A percentile compares a stretch with the other conserved stretches of the same genome.
Conservation (phyloP, 1,140 invertebrate genomes). For the Teleogryllus occipitalis region DNA sequence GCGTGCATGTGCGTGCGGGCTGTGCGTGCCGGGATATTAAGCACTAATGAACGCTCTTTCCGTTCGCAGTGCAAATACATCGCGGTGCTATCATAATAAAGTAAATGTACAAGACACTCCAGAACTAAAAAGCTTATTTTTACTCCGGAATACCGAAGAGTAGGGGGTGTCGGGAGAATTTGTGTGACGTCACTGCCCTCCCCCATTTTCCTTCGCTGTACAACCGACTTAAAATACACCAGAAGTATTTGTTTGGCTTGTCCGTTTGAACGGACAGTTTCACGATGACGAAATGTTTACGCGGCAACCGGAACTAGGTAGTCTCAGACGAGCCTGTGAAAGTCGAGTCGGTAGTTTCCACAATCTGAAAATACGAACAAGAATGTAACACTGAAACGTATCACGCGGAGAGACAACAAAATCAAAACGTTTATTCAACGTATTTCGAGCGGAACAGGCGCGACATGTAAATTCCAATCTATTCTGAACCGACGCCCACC, state of each 20-base stretch:
- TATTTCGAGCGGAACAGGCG: too few species aligned
- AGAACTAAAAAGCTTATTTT: neutral
- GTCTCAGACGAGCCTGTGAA: neutral
- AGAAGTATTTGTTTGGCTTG: neutral
- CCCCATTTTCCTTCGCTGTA: neutral
- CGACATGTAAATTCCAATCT: too few species aligned
- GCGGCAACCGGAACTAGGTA: neutral
- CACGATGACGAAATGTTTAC: neutral
- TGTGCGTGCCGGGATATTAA: too few species aligned
- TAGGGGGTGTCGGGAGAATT: neutral
- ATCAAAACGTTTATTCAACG: too few species aligned
- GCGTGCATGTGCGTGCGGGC: too few species aligned
- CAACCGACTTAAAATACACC: neutral
- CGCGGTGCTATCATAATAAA: neutral
- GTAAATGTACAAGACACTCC: neutral
- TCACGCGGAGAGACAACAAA: too few species aligned
- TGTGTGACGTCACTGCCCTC: neutral
- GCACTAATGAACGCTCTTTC: too few species aligned
- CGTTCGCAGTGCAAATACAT: too few species aligned
- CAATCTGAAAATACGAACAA: slow-evolving; percentile 1
- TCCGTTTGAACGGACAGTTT: neutral
- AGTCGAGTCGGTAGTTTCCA: neutral
- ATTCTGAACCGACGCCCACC: too few species aligned
- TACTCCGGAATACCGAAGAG: neutral
- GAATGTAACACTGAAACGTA: neutral